Base-by-base conservation (phyloP, 2,797 vertebrate genomes). In the Novumbra hubbsi region DNA sequence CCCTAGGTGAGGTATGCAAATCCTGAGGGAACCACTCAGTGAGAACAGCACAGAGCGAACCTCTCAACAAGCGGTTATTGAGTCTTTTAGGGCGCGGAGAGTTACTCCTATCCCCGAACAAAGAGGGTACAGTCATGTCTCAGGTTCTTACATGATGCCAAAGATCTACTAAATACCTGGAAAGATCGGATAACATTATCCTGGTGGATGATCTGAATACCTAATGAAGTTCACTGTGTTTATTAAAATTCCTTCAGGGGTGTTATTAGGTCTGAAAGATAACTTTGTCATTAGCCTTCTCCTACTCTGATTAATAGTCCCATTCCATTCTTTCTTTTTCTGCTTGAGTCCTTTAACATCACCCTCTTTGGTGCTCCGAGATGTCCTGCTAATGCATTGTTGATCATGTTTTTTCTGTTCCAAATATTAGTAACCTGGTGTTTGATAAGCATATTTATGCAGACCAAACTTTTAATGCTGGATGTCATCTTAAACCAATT, bases 111-210 rank as follows among this genome's bases (percentile, higher is more conserved):
- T 62, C 49, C 17, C 50, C 78, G 24, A 83, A 82, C 74, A 70
- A 76, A 76, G 55, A 45, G 16, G 79, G 74, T 74, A 55, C 50
- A 55, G 57, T 79, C 63, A 81, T 52, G 64, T 62, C 7, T 34
- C 30, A 32, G 41, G 68, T 75, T 71, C 30, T 68, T 83, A 70
- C 30, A 41, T 83, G 70, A 80, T 6, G 34, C 78, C 72, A 72
- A 52, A 50, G 28, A 34, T 30, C 1, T 16, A 73, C 66, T 17
- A 75, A 41, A 75, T 75, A 77, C 73, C 73, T 74, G 27, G 80
- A 80, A 76, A 72, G 24, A 67, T 77, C 63, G 50, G 78, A 87
- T 80, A 77, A 38, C 45, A 49, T 85, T 83, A 84, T 85, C 80
- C 72, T 55, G 24, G 63, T 16, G 57, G 12, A 57, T 45, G 66